Percentiles rank a stretch among this genome's conserved stretches.
These are phyloP conservation scores for Capitulum mitella DNA, from an alignment of 2,888 invertebrate genomes.

Conservation along the genomic window DNA sequence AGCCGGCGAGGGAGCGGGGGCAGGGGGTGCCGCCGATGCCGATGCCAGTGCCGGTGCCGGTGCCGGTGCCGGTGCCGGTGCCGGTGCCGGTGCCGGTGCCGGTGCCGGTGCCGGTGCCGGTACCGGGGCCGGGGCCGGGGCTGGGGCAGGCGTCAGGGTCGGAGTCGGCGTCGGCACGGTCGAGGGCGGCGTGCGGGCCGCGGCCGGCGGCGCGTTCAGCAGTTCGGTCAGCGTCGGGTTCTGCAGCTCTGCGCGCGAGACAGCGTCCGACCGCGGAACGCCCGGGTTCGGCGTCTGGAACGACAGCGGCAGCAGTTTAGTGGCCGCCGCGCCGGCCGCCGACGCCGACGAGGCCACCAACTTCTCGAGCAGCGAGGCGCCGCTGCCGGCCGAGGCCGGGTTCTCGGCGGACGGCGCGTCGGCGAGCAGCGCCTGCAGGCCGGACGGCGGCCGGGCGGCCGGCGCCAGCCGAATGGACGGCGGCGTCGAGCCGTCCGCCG, in stretches of 20 bases:
- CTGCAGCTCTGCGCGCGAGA: slow-evolving; percentile 5
- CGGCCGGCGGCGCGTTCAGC: slow-evolving; percentile 13
- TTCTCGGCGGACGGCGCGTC: neutral
- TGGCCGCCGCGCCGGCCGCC: neutral
- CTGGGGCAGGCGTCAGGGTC: too few relatives aligned
- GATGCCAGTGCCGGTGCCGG: neutral
- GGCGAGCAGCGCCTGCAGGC: slow-evolving; percentile 16
- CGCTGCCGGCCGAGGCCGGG: neutral
- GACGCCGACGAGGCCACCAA: neutral
- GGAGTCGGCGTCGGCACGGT: neutral
- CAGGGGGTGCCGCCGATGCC: neutral
- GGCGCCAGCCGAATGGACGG: neutral
- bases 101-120: neutral
- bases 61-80: too few relatives aligned
- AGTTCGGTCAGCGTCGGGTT: slow-evolving; percentile 22
- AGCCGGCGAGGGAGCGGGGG: neutral
- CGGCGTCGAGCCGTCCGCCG: neutral
- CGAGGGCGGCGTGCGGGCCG: neutral
- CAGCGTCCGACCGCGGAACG: neutral
- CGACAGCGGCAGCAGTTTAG: neutral
- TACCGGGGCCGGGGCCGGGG: too few relatives aligned
- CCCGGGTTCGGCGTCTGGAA: neutral
- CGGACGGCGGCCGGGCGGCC: neutral
- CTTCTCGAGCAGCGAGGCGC: neutral
- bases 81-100: neutral